Conservation (phyloP, 2,888 invertebrate species). For the Archips crataeganus region DNA sequence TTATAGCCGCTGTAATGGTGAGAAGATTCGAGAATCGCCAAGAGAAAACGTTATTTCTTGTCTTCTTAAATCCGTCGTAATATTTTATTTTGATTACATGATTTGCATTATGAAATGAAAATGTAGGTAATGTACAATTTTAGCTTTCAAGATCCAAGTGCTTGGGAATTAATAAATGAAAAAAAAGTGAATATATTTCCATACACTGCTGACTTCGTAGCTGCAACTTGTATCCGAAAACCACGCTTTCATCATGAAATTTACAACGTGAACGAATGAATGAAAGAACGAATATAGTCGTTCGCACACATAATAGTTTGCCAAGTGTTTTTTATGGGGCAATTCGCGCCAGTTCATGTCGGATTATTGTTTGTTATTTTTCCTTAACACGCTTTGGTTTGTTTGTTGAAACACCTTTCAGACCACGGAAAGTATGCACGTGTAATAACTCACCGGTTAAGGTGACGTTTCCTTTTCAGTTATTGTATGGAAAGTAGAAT, state of each 20-base stretch:
- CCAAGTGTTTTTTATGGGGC: slow-evolving; percentile 54
- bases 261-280: slow-evolving; percentile 53
- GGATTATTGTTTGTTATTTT: slow-evolving; percentile 46
- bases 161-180: no score
- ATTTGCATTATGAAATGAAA: no score
- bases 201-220: slow-evolving; percentile 12
- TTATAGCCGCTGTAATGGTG: no score
- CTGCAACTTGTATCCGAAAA: slow-evolving; percentile 21
- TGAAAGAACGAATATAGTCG: slow-evolving; percentile 51
- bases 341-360: slow-evolving; percentile 47
- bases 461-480: not conserved
- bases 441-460: slow-evolving; percentile 2
- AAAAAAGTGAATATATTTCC: no score
- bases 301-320: slow-evolving; percentile 55
- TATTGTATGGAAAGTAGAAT: no score
- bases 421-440: slow-evolving; percentile 9
- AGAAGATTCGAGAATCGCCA: no score
- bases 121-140: no score
- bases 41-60: no score
- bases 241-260: slow-evolving; percentile 47
- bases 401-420: slow-evolving; percentile 34
- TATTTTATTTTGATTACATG: no score
- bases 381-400: slow-evolving; percentile 40
- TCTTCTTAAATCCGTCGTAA: no score
- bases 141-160: no score